Percentiles rank a stretch among this genome's conserved stretches.
Evolutionary conservation across 2,888 invertebrate genomes (phyloP).

Genomic region (Caenorhabditis sp.): DNA sequence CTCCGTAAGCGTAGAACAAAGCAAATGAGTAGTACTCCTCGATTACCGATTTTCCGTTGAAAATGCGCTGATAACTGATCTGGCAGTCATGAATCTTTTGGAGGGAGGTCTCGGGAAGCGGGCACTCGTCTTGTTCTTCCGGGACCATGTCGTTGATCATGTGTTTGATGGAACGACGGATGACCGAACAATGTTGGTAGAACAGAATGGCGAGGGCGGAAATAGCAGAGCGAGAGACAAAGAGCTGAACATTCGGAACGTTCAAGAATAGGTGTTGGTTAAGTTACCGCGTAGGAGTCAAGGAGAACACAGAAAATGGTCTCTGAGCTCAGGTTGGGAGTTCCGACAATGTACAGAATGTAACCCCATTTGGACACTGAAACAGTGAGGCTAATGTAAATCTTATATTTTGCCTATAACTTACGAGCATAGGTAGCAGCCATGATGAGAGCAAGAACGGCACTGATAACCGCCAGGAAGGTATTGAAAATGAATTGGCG

Average conservation of each 20-base stretch:
- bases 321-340: conserved; percentile 42
- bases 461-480: conserved; percentile 47
- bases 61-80: conserved; percentile 56
- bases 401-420: not conserved
- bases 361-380: conserved; percentile 55
- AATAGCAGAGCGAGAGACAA: conserved; percentile 56
- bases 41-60: conserved; percentile 57
- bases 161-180: conserved; percentile 50
- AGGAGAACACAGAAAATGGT: conserved; percentile 50
- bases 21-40: conserved; percentile 63
- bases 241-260: conserved; percentile 25
- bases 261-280: not conserved
- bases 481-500: conserved; percentile 50
- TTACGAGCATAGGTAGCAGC: conserved; percentile 51
- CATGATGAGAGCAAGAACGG: conserved; percentile 44
- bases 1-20: conserved; percentile 62
- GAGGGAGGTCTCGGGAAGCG: conserved; percentile 54
- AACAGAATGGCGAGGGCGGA: conserved; percentile 49
- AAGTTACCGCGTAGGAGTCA: conserved; percentile 46
- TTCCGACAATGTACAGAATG: conserved; percentile 50
- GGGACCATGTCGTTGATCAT: conserved; percentile 58
- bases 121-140: conserved; percentile 55
- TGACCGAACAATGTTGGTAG: conserved; percentile 53
- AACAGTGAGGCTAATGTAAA: conserved; percentile 1
- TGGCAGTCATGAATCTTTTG: conserved; percentile 62